A percentile compares a stretch with the other conserved stretches of the same genome.
Conservation (phyloP, 2,888 invertebrate species). For the Orthosia gothica region DNA sequence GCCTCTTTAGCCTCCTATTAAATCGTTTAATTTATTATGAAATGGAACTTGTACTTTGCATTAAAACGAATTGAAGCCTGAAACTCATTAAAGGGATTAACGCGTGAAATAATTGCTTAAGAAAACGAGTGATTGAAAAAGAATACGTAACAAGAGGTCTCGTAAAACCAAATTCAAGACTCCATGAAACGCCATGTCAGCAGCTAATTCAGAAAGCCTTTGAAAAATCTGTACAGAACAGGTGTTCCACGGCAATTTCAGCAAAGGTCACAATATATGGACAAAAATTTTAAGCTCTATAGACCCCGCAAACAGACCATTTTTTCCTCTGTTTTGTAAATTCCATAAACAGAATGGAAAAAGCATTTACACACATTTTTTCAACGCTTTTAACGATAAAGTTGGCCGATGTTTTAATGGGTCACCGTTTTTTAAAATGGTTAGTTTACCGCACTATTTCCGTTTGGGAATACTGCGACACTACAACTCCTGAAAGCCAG, state of each 20-base stretch:
- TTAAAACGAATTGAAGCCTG: neutral
- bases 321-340: slow-evolving; percentile 31
- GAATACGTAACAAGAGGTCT: neutral
- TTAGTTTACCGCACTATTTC: too few relatives aligned
- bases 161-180: neutral
- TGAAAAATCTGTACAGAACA: neutral
- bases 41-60: neutral
- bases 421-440: slow-evolving; percentile 32
- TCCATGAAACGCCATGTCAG: neutral
- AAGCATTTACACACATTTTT: slow-evolving; percentile 40
- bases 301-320: slow-evolving; percentile 1
- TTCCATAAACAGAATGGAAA: slow-evolving; percentile 24
- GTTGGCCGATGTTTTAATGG: slow-evolving; percentile 22
- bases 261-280: neutral
- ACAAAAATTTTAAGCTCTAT: neutral
- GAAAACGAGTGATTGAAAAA: neutral
- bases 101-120: neutral
- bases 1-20: neutral
- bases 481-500: too few relatives aligned
- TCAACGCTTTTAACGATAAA: slow-evolving; percentile 29
- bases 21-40: neutral
- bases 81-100: neutral
- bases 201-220: slow-evolving; percentile 1
- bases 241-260: neutral
- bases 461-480: too few relatives aligned